Conservation (phyloP, 2,797 vertebrate species). For the Ctenopoma multispine region DNA sequence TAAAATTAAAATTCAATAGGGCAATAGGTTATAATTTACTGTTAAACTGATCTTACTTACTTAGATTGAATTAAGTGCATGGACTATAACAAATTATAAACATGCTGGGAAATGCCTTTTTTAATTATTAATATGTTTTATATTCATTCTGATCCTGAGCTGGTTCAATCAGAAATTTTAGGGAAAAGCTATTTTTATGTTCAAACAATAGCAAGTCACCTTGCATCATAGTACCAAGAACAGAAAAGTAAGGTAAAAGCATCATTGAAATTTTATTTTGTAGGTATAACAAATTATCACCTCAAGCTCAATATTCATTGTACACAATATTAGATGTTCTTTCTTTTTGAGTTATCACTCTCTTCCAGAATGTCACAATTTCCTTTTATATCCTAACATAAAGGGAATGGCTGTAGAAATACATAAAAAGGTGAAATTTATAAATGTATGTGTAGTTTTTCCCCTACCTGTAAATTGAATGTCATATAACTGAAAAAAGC, state of each 20-base stretch:
- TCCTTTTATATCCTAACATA: neutral
- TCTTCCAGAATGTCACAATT: too few relatives aligned
- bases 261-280: too few relatives aligned
- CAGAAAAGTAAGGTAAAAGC: neutral
- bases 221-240: neutral
- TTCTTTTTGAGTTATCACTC: neutral
- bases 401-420: neutral
- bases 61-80: neutral
- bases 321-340: neutral
- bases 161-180: constrained; percentile 44
- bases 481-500: too few relatives aligned
- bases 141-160: constrained; percentile 42
- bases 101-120: constrained; percentile 53
- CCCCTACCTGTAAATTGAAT: too few relatives aligned
- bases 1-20: constrained; percentile 15
- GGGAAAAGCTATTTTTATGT: constrained; percentile 32
- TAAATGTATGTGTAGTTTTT: neutral
- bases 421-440: too few relatives aligned
- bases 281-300: neutral
- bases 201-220: constrained; percentile 19
- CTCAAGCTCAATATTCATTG: neutral
- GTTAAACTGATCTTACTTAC: constrained; percentile 14
- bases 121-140: constrained; percentile 3
- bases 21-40: neutral
- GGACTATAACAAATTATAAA: constrained; percentile 16